Percentiles rank a stretch among this genome's conserved stretches.
Conservation (phyloP, 2,797 vertebrate genomes). For the Phyllotis vaccarum region DNA sequence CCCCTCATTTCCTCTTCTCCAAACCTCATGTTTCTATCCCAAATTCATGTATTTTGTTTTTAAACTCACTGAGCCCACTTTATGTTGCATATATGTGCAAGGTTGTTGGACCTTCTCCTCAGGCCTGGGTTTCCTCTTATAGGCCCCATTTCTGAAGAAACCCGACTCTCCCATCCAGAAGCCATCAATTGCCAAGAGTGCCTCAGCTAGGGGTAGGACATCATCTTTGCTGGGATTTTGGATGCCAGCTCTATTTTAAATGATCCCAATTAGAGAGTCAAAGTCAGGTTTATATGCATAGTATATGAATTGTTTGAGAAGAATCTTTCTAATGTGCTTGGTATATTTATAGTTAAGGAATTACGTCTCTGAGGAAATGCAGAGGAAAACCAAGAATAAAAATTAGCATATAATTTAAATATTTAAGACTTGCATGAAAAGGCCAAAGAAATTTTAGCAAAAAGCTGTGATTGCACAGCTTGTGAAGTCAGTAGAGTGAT, state of each 20-base stretch:
- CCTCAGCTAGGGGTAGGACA: background rate
- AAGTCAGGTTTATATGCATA: background rate
- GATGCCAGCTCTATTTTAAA: background rate
- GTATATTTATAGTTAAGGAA: constrained; percentile 33
- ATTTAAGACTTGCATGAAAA: constrained; percentile 15
- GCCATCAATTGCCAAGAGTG: background rate
- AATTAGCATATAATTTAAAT: constrained; percentile 22
- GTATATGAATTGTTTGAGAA: constrained; percentile 15
- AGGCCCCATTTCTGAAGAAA: background rate
- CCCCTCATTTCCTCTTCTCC: no score
- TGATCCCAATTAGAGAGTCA: background rate
- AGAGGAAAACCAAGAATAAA: background rate
- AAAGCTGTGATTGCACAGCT: background rate
- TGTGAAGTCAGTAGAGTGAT: background rate
- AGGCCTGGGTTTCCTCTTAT: no score
- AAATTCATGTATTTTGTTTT: background rate
- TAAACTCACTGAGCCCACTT: background rate
- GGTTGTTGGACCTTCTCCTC: background rate
- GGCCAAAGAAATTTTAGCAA: constrained; percentile 3
- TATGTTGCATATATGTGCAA: background rate
- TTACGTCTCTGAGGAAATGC: constrained; percentile 29
- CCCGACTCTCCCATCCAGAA: background rate
- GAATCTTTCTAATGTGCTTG: constrained; percentile 1
- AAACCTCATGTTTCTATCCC: background rate
- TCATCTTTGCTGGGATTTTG: background rate